These are phyloP conservation scores for Macquaria australasica DNA, from an alignment of 2,113 vertebrate genomes.

Conservation along the genomic window DNA sequence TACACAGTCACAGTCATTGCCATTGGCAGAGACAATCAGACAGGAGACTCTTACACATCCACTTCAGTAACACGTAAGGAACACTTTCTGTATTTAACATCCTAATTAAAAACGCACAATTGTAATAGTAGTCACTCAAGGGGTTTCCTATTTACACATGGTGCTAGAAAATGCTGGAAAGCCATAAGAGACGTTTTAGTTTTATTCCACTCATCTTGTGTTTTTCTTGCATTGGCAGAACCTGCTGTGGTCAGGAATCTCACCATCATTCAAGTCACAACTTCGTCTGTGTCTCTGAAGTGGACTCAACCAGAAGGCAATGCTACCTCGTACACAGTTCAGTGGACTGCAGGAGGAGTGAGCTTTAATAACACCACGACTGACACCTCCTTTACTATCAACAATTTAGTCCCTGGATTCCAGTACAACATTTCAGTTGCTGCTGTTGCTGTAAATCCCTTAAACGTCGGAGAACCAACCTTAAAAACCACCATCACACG, in stretches of 20 bases:
- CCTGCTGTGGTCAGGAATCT: conserved; percentile 37
- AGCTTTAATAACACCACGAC: rapidly evolving
- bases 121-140: background rate
- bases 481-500: conserved; percentile 3
- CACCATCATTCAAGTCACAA: conserved; percentile 4
- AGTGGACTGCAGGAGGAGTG: background rate
- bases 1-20: conserved; percentile 48
- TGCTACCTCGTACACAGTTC: conserved; percentile 13
- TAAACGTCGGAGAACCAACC: background rate
- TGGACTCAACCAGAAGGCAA: conserved; percentile 51
- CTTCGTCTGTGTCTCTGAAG: conserved; percentile 26
- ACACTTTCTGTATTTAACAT: background rate
- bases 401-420: background rate
- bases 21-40: conserved; percentile 18
- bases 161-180: background rate
- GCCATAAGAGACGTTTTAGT: background rate
- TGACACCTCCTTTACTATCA: conserved; percentile 6
- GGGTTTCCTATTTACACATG: background rate
- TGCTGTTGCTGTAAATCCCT: background rate
- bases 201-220: background rate
- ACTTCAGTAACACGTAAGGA: conserved; percentile 29
- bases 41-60: conserved; percentile 10
- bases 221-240: conserved; percentile 6
- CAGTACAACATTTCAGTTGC: conserved; percentile 38
- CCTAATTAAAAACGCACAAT: background rate